Conservation (phyloP, 2,888 invertebrate genomes). For the Sarcophaga carnaria region DNA sequence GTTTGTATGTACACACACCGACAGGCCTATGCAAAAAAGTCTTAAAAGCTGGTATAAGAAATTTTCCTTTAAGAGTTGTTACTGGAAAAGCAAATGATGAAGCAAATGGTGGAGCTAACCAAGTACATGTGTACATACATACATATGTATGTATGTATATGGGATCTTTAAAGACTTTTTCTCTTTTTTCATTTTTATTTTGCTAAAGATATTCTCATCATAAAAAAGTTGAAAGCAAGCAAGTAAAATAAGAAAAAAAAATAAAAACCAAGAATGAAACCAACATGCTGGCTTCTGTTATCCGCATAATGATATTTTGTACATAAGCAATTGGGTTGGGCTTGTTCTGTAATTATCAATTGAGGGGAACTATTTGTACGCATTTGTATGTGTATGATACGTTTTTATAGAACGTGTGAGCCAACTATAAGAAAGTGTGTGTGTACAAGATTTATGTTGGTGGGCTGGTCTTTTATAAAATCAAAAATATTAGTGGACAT, state of each 20-base stretch:
- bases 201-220: constrained; percentile 46
- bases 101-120: background rate
- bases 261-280: constrained; percentile 23
- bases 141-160: constrained; percentile 30
- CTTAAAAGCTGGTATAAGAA: constrained; percentile 25
- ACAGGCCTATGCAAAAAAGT: constrained; percentile 19
- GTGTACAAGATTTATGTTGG: constrained; percentile 50
- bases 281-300: constrained; percentile 64
- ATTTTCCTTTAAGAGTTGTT: constrained; percentile 43
- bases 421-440: constrained; percentile 4
- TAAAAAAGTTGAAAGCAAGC: constrained; percentile 18
- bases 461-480: constrained; percentile 66
- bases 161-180: constrained; percentile 43
- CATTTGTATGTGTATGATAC: constrained; percentile 1
- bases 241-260: constrained; percentile 18
- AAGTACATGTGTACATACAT: background rate
- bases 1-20: constrained; percentile 13
- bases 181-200: constrained; percentile 46
- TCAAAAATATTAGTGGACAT: constrained; percentile 60
- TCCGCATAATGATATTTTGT: constrained; percentile 57
- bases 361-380: constrained; percentile 62
- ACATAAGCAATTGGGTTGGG: constrained; percentile 69
- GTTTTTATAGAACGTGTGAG: background rate
- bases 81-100: constrained; percentile 29
- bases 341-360: constrained; percentile 66